Evolutionary conservation across 2,888 invertebrate genomes (phyloP).

Genomic region (Electrophaes corylata): DNA sequence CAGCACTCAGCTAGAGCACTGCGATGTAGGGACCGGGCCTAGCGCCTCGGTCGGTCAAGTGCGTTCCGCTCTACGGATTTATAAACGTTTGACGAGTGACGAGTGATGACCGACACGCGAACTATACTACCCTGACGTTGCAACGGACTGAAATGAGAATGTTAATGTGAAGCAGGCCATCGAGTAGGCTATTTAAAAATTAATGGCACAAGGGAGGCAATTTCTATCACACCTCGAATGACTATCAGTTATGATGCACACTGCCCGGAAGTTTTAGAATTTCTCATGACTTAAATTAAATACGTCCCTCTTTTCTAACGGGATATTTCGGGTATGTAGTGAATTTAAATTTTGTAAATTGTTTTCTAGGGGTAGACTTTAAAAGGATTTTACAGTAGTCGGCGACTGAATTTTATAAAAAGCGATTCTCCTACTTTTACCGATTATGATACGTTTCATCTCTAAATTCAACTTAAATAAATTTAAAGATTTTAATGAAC

Average conservation of each 20-base stretch:
- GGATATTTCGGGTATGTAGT: conserved; percentile 64
- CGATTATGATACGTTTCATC: conserved; percentile 70
- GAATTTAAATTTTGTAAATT: conserved; percentile 68
- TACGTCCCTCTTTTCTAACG: conserved; percentile 55
- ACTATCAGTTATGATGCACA: conserved; percentile 63
- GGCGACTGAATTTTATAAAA: conserved; percentile 82
- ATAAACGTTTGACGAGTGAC: conserved; percentile 41
- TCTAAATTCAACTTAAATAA: conserved; percentile 60
- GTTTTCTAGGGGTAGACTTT: conserved; percentile 78
- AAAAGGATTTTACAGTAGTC: conserved; percentile 78
- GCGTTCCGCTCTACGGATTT: conserved; percentile 60
- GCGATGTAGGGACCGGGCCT: conserved; percentile 14
- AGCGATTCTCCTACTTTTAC: conserved; percentile 71
- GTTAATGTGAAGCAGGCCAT: conserved; percentile 61
- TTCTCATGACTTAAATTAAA: conserved; percentile 52
- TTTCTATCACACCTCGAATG: conserved; percentile 53
- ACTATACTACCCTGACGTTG: conserved; percentile 58
- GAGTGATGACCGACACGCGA: conserved; percentile 48
- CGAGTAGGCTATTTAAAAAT: conserved; percentile 67
- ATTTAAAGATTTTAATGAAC: conserved; percentile 54
- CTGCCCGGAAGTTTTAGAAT: conserved; percentile 62
- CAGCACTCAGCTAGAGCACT: conserved; percentile 2
- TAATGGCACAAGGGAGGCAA: conserved; percentile 82
- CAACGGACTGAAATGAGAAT: conserved; percentile 65
- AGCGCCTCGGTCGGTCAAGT: conserved; percentile 20